Percentiles rank a stretch among this genome's conserved stretches.
Conservation (phyloP, 2,888 invertebrate species). For the Mamestra brassicae region DNA sequence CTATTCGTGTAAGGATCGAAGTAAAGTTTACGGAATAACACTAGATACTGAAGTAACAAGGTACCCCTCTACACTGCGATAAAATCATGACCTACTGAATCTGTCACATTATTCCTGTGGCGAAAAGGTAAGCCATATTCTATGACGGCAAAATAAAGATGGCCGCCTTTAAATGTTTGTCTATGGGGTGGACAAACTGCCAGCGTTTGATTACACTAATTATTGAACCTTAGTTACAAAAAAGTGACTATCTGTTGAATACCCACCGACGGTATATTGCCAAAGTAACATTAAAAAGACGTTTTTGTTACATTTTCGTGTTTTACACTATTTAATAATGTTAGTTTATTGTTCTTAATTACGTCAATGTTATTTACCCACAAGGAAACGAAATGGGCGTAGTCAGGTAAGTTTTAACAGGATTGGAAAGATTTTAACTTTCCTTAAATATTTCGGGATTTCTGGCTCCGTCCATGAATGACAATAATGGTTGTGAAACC, state of each 20-base stretch:
- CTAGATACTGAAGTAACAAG: neutral
- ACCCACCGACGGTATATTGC: conserved; percentile 70
- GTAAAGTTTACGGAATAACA: conserved; percentile 8
- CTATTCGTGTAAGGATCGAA: neutral
- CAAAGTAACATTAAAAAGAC: conserved; percentile 61
- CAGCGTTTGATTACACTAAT: conserved; percentile 1
- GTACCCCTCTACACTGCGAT: neutral
- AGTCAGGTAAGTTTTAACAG: neutral
- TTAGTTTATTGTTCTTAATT: conserved; percentile 31
- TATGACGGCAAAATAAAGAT: conserved; percentile 4
- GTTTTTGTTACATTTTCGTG: conserved; percentile 51
- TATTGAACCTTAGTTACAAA: conserved; percentile 27
- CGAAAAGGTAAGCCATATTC: neutral
- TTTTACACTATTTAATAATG: conserved; percentile 19
- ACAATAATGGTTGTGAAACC: conserved; percentile 26
- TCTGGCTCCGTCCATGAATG: conserved; percentile 3
- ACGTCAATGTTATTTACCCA: conserved; percentile 23
- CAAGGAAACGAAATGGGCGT: conserved; percentile 1
- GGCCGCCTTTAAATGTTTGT: neutral
- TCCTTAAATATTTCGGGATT: neutral
- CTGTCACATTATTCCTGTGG: neutral
- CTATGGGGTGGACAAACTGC: conserved; percentile 1
- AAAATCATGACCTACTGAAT: neutral
- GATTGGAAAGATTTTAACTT: neutral
- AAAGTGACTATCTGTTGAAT: conserved; percentile 36